Evolutionary conservation across 2,888 invertebrate genomes (phyloP).

Genomic region (Drosophila neutralis): DNA sequence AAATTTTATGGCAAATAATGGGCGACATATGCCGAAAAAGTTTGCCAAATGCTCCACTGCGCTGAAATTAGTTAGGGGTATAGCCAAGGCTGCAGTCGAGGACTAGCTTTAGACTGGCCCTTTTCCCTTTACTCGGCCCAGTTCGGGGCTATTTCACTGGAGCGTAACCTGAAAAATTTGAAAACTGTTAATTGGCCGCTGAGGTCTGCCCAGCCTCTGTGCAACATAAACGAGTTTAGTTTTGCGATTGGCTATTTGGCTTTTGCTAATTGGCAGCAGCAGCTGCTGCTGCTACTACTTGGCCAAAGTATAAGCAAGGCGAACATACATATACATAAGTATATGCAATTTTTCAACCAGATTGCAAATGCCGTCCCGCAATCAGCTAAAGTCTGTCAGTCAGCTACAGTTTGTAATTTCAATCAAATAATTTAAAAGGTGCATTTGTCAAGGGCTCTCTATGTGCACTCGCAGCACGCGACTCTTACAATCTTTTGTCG

Average conservation of each 20-base stretch:
- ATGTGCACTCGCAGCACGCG: constrained; percentile 1
- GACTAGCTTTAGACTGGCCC: constrained; percentile 5
- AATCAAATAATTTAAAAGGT: constrained; percentile 62
- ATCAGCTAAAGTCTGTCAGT: constrained; percentile 6
- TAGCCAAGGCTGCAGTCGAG: constrained; percentile 46
- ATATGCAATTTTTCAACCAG: neutral
- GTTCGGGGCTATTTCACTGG: constrained; percentile 4
- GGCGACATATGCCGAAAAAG: constrained; percentile 75
- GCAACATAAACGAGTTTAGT: constrained; percentile 22
- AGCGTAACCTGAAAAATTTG: constrained; percentile 43
- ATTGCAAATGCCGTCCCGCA: constrained; percentile 11
- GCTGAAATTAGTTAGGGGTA: constrained; percentile 67
- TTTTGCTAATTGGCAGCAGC: constrained; percentile 51
- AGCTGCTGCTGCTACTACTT: constrained; percentile 5
- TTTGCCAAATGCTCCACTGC: constrained; percentile 68
- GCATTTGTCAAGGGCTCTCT: constrained; percentile 44
- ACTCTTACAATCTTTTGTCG: constrained; percentile 17
- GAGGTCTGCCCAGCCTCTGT: constrained; percentile 11
- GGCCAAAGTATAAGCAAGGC: neutral
- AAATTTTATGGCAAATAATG: constrained; percentile 76
- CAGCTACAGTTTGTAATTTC: constrained; percentile 37
- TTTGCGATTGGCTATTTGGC: constrained; percentile 30
- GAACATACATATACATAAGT: constrained; percentile 2
- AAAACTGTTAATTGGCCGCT: constrained; percentile 76
- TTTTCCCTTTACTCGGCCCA: neutral